Evolutionary conservation across 2,797 vertebrate genomes (phyloP).

Genomic region (Malurus leucopterus): DNA sequence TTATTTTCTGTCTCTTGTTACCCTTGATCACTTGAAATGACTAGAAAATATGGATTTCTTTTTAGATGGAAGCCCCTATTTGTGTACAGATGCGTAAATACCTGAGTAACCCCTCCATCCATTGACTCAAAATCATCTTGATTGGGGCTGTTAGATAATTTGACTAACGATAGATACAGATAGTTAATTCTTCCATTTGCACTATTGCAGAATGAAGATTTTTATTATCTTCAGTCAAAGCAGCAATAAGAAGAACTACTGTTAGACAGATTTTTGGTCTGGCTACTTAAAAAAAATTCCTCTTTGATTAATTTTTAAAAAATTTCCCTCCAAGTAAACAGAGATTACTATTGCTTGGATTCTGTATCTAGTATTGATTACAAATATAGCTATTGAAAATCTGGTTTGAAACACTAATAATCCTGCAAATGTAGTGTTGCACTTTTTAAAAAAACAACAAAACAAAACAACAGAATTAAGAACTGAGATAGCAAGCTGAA

Average conservation of each 20-base stretch:
- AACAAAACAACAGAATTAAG: not conserved
- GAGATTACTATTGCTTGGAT: not conserved
- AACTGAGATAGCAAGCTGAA: constrained; percentile 28
- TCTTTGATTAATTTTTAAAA: not conserved
- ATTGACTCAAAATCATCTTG: not conserved
- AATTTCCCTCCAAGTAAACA: not conserved
- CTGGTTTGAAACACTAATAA: not conserved
- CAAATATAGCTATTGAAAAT: not conserved
- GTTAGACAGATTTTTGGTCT: not conserved
- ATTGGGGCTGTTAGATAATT: not conserved
- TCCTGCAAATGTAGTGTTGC: not conserved
- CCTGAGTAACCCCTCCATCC: not conserved
- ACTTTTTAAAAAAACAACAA: not conserved
- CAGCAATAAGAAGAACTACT: not conserved
- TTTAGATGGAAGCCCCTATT: not conserved
- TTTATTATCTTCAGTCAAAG: not conserved
- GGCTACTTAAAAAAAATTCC: too few species aligned
- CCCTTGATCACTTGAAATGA: not conserved
- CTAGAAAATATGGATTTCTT: not conserved
- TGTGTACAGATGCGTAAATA: not conserved
- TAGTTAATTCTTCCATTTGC: not conserved
- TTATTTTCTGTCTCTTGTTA: not conserved
- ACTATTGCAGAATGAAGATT: not conserved
- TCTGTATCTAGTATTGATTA: not conserved
- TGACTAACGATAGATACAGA: not conserved